Base-by-base conservation (phyloP, 1,140 invertebrate genomes). In the Trachymyrmex cornetzi region DNA sequence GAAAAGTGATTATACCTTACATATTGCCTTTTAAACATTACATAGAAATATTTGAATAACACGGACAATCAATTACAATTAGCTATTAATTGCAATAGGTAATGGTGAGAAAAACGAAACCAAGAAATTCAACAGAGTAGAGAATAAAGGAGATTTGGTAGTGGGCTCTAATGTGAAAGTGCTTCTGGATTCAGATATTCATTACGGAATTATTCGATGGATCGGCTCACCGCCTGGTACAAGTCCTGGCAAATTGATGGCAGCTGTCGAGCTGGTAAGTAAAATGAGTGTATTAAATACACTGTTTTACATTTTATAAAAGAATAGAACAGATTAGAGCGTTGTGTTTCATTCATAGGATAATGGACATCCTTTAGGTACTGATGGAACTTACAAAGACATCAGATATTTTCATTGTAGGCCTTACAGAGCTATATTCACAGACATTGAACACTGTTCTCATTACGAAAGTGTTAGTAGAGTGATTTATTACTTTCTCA, bases 161-260 rank as follows among this genome's bases (percentile, higher is more conserved):
- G 95, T 98, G 22, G 97, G 97, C 12, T 97, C 97, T 16, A 94
- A 97, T 86, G 97, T 98, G 1, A 97, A 98, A 95, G 97, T 98
- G 14, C 94, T 92, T 94, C 95, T 95, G 88, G 96, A 95, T 94
- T 95, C 92, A 77, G 94, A 96, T 81, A 94, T 96, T 81, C 92
- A 96, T 48, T 97, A 97, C 95, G 98, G 98, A 69, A 97, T 99
- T 12, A 97, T 99, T 86, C 96, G 97, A 93, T 99, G 98, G 98
- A 98, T 99, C 93, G 98, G 98, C 6, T 95, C 95, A 67, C 91
- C 96, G 0, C 91, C 94, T 12, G 95, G 94, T 71, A 87, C 90
- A 71, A 93, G 92, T 22, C 94, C 96, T 79, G 93, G 94, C 7
- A 96, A 96, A 94, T 94, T 95, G 89, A 97, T 96, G 93, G 97